These are phyloP conservation scores for Cephus spinipes DNA, from an alignment of 2,888 invertebrate genomes.

Conservation along the genomic window DNA sequence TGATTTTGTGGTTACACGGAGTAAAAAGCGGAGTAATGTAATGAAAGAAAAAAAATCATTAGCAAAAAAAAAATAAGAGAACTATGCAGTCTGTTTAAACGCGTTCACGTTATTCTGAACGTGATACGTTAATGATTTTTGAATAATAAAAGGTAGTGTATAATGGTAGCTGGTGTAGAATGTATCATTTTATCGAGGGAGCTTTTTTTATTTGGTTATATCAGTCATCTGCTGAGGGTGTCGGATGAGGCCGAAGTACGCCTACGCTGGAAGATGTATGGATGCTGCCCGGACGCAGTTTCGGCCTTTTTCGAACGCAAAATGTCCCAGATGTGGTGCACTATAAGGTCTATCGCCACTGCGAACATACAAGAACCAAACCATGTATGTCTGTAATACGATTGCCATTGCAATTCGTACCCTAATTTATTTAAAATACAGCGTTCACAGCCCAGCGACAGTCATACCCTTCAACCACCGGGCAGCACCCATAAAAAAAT, in stretches of 20 bases:
- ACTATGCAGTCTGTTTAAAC: background rate
- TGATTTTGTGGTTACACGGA: background rate
- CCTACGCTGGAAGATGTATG: constrained; percentile 63
- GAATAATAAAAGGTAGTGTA: background rate
- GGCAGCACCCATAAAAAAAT: constrained; percentile 60
- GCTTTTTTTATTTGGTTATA: constrained; percentile 37
- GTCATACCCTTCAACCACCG: constrained; percentile 48
- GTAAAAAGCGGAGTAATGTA: background rate
- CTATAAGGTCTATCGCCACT: constrained; percentile 99
- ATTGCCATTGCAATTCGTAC: constrained; percentile 2
- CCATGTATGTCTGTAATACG: constrained; percentile 63
- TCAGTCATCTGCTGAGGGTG: constrained; percentile 64
- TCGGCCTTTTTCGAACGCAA: constrained; percentile 75
- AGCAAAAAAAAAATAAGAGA: background rate
- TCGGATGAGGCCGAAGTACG: constrained; percentile 64
- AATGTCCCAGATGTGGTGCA: constrained; percentile 98
- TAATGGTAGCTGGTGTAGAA: background rate
- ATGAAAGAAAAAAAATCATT: background rate
- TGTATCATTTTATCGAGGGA: background rate
- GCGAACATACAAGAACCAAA: constrained; percentile 76
- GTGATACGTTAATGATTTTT: background rate
- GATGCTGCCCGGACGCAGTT: constrained; percentile 68
- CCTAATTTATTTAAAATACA: constrained; percentile 52
- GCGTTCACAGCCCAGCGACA: constrained; percentile 23
- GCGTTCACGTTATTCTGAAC: background rate